Conservation (phyloP, 2,113 vertebrate genomes). For the Chloropsis hardwickii region DNA sequence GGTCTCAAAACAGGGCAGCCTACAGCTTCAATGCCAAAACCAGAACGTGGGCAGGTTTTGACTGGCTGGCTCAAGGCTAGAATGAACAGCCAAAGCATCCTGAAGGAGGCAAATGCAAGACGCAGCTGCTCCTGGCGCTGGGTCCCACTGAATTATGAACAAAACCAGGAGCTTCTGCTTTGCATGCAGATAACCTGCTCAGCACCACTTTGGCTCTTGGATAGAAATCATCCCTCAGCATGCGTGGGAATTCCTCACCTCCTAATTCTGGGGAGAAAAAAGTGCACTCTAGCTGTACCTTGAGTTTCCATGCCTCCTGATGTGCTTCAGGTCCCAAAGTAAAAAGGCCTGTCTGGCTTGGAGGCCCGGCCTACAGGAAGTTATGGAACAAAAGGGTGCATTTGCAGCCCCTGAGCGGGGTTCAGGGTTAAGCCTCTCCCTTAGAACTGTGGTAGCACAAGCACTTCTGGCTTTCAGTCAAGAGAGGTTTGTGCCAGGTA, state of each 20-base stretch:
- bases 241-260: conserved; percentile 1
- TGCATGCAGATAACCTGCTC: conserved; percentile 49
- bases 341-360: neutral
- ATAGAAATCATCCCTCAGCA: neutral
- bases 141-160: conserved; percentile 17
- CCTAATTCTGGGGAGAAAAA: neutral
- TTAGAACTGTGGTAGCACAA: neutral
- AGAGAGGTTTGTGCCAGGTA: conserved; percentile 41
- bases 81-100: conserved; percentile 30
- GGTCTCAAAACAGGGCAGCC: conserved; percentile 20
- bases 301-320: neutral
- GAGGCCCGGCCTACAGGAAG: neutral
- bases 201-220: neutral
- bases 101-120: conserved; percentile 30
- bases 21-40: conserved; percentile 52
- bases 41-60: conserved; percentile 58
- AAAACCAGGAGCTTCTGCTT: conserved; percentile 54
- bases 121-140: conserved; percentile 1
- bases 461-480: conserved; percentile 15
- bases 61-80: conserved; percentile 62
- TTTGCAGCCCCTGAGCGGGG: neutral
- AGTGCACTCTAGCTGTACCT: neutral
- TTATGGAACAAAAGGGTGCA: neutral
- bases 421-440: conserved; percentile 32
- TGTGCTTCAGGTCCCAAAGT: neutral